Evolutionary conservation across 1,140 invertebrate species (phyloP).

Genomic region (Lasaia peninsularis): DNA sequence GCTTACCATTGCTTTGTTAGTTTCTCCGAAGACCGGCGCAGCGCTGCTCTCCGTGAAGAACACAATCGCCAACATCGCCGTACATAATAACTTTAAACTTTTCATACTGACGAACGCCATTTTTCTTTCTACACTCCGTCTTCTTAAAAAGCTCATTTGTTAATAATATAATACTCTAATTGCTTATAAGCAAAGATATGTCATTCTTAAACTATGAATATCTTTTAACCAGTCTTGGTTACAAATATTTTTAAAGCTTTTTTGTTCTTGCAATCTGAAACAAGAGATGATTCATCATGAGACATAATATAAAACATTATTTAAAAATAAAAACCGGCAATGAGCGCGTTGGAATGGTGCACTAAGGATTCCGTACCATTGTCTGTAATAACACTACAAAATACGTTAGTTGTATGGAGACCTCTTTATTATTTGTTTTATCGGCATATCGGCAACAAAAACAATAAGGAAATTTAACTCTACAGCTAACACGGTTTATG

Average conservation of each 20-base stretch:
- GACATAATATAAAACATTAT: neutral
- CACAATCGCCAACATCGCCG: slow-evolving; percentile 39
- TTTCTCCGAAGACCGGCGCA: slow-evolving; percentile 56
- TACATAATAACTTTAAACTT: slow-evolving; percentile 57
- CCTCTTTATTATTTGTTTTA: no score
- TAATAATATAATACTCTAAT: slow-evolving; percentile 43
- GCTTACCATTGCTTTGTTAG: slow-evolving; percentile 67
- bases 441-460: no score
- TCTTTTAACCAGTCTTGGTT: slow-evolving; percentile 35
- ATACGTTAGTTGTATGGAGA: no score
- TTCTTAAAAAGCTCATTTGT: slow-evolving; percentile 57
- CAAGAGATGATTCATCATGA: slow-evolving; percentile 28
- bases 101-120: slow-evolving; percentile 53
- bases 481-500: no score
- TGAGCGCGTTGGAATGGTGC: no score
- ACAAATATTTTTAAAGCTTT: slow-evolving; percentile 41
- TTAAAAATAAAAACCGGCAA: no score
- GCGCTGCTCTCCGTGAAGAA: slow-evolving; percentile 55
- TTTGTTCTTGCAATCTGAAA: slow-evolving; percentile 57
- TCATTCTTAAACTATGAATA: slow-evolving; percentile 46
- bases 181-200: slow-evolving; percentile 39
- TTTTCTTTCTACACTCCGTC: slow-evolving; percentile 34
- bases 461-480: no score
- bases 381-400: no score
- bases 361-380: no score